Evolutionary conservation across 2,113 vertebrate genomes (phyloP), one percentile per base, ranked within the genome.

Genomic region (Colaptes auratus): DNA sequence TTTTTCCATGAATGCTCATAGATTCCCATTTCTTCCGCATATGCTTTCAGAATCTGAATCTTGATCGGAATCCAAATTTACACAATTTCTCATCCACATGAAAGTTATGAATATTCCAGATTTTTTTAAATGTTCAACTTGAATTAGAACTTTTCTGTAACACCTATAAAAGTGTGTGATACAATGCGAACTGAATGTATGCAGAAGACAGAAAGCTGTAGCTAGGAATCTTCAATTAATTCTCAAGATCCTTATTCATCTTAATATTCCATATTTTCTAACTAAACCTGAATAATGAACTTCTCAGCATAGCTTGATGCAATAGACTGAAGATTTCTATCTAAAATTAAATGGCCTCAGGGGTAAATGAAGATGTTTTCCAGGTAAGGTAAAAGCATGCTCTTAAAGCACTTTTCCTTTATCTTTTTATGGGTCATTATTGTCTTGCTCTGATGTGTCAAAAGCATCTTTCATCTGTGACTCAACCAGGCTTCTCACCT

Each of bases 391-490:
- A 91, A 93, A 93, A 94, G 61, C 21, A 55, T 30, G 52, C 31
- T 83, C 46, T 85, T 88, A 74, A 86, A 46, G n/a, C 39, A 63
- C 13, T 7, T 20, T 61, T 92, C 39, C 84, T 93, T 93, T 28
- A 77, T 95, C 71, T 92, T 90, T 93, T 87, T 77, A 64, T 63
- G 64, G 60, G 64, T 88, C 69, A 36, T 91, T 93, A 81, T 80
- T 96, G 78, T 90, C 53, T 88, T 71, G 23, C 87, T 77, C 65
- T 94, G 11, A 65, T 85, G 59, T 96, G n/a, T 93, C 63, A 95
- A 81, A 96, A 92, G 10, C 11, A 20, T 83, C 93, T 97, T 95
- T 97, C 64, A 90, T 95, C 90, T 96, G 24, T 89, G 85, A 89
- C 69, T 97, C 56, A 48, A 55, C n/a, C 78, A 82, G 66, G 13